Base-by-base conservation (phyloP, 1,140 invertebrate species). In the Calephelis nemesis region DNA sequence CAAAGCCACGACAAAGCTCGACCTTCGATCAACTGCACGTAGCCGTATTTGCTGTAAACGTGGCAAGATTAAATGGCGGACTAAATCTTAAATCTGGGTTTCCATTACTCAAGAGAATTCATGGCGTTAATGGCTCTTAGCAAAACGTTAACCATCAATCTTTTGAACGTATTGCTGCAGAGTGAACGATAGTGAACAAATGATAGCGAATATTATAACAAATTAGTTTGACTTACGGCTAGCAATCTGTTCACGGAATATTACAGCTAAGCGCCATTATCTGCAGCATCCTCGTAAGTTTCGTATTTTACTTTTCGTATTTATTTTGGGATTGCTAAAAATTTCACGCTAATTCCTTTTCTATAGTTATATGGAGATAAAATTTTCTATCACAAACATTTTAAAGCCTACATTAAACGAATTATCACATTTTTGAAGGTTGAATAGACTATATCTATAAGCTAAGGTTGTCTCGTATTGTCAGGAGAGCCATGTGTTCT, bases 171-270 rank as follows among this genome's bases (percentile, higher is more conserved):
- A 60, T 58, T 58, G 19, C 19, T 58, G 30, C 54, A 60, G 54
- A 60, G 10, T 30, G 5, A 58, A 39, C 30, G 54, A 39, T 60
- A 40, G 12, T 60, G 1, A 60, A 39, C 54, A 60, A 60, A 40
- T 39, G 30, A 9, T 60, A 39, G 30, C 10, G 11, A 60, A 60
- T 60, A 60, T n/a, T 60, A 60, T 60, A 60, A 60, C 54, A 60
- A 39, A 39, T 40, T 60, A 58, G 52, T 58, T 58, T 30, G 19
- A 11, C 52, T 39, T 30, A 10, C 19, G 19, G 52, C 52, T 30
- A 54, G 52, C 19, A 30, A 12, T 58, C 54, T 39, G 7, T 58
- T 58, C 54, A 58, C 19, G 54, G 30, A 39, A 39, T 58, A 58
- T 58, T 30, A 30, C 52, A 30, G 11, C 54, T 30, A 13, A 30